phyloP scores from a whole-genome alignment of 2,797 vertebrate genomes.

The Clarias fuscus region DNA sequence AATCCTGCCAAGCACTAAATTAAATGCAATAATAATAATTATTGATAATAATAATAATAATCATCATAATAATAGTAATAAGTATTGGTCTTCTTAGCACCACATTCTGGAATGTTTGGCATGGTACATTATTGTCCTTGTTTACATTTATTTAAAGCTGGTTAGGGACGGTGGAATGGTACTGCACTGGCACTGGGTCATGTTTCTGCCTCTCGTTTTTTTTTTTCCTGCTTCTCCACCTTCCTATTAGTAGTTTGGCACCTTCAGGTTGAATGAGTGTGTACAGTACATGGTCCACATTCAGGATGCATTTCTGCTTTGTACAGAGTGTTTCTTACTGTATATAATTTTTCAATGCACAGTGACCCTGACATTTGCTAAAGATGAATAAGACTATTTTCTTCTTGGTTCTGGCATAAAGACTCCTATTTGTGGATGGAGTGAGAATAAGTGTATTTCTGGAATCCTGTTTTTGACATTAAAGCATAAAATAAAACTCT shows the following conservation, averaged over 20 bases:
- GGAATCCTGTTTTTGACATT: background rate
- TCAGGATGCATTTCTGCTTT: background rate
- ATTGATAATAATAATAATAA: too few species aligned
- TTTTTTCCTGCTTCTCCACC: background rate
- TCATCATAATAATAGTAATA: too few species aligned
- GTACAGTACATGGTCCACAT: background rate
- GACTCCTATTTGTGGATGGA: background rate
- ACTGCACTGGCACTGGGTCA: too few species aligned
- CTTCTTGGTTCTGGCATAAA: background rate
- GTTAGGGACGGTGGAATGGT: background rate
- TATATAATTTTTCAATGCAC: background rate
- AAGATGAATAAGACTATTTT: slow-evolving; percentile 1
- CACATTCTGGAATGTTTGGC: background rate
- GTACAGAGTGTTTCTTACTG: background rate
- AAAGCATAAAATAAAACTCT: background rate
- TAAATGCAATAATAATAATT: too few species aligned
- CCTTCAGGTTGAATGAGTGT: background rate
- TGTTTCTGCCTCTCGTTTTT: background rate
- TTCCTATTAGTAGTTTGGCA: background rate
- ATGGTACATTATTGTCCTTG: background rate
- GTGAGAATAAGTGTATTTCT: background rate
- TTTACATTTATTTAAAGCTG: background rate
- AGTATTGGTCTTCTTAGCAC: background rate
- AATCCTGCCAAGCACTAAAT: too few species aligned
- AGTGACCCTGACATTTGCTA: background rate